phyloP scores from a whole-genome alignment of 2,888 invertebrate species.

The Dichetophora obliterata region DNA sequence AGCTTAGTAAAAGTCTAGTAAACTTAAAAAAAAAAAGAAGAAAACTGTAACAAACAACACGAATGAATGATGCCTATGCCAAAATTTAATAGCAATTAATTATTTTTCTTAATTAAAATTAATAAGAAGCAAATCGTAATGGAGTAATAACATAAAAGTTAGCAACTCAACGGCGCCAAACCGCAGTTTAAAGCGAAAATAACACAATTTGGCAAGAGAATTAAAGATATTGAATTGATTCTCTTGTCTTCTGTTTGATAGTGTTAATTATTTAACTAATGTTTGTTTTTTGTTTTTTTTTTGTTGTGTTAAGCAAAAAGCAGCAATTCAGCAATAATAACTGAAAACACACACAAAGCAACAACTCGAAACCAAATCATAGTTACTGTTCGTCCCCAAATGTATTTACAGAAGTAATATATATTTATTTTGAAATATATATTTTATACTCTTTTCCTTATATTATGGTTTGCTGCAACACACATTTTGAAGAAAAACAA shows the following conservation, averaged over 20 bases:
- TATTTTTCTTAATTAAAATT: constrained; percentile 1
- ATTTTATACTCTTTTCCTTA: constrained; percentile 29
- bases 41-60: constrained; percentile 6
- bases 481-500: background rate
- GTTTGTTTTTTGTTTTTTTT: no score
- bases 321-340: background rate
- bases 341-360: constrained; percentile 30
- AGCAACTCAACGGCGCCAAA: background rate
- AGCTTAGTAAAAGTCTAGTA: background rate
- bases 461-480: constrained; percentile 15
- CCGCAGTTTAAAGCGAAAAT: background rate
- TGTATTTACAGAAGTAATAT: constrained; percentile 24
- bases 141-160: background rate
- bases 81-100: constrained; percentile 40
- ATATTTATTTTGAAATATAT: constrained; percentile 31
- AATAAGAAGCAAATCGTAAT: constrained; percentile 15
- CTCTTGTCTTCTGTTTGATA: background rate
- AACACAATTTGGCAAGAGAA: background rate
- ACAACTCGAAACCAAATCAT: constrained; percentile 36
- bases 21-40: constrained; percentile 1
- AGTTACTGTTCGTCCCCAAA: constrained; percentile 33
- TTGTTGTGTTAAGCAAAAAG: constrained; percentile 4
- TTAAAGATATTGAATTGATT: background rate
- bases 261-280: background rate
- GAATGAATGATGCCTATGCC: constrained; percentile 43